Evolutionary conservation across 1,140 invertebrate genomes (phyloP), one percentile per base, ranked within the genome.

Genomic region (Archegozetes longisetosus): DNA sequence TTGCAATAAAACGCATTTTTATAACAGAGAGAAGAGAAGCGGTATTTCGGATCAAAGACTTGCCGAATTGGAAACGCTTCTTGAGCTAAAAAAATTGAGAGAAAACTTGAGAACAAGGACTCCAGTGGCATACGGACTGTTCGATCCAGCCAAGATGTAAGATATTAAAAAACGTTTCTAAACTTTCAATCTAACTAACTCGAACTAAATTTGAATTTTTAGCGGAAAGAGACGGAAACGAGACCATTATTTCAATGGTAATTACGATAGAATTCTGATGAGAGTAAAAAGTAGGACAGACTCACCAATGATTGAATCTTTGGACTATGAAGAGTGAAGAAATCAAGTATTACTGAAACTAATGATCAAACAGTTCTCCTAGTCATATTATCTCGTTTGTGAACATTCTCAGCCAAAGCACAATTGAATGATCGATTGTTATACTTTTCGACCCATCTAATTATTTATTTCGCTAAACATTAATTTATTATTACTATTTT

Each of bases 41-140:
- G 80, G 65, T 40, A 75, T 80, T 17, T 82, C 80, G n/a, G 80
- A 82, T 69, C 80, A 82, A 66, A 71, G 79, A 55, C 64, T 82
- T 29, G 80, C 80, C 29, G 80, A 82, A 67, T 67, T 82, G 62
- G 78, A 82, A 64, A 81, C 80, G 20, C 65, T 79, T 9, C 32
- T 81, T 55, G 78, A 74, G 1, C 68, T 82, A 49, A 62, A 70
- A 1, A 76, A 74, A 61, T 69, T 79, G 66, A 74, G 71, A 61
- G 77, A 77, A 17, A 70, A 72, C 62, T 61, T 76, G 20, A 71
- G 77, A 22, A 76, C 73, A 0, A 47, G 48, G 14, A 71, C 77
- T 24, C 77, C 78, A 1, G 67, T 79, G 26, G 78, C 70, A 53
- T 75, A 75, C 63, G 79, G 78, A n/a, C 67, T 71, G 57, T 67